phyloP scores from a whole-genome alignment of 1,140 invertebrate species.

The Brachionus plicatilis region DNA sequence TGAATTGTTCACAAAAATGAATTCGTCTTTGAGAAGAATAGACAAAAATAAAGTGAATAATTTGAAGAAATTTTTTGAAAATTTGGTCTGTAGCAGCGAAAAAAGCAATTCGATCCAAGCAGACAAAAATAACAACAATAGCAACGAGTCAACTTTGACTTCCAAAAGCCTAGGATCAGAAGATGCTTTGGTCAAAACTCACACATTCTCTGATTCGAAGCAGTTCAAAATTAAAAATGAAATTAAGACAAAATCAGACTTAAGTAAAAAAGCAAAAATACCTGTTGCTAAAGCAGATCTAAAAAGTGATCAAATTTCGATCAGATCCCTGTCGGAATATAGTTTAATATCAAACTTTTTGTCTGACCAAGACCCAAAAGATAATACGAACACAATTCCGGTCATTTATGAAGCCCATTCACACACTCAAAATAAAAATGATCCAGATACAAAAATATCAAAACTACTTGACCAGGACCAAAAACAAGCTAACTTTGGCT shows the following conservation, averaged over 20 bases:
- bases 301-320: background rate
- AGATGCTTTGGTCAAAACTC: background rate
- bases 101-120: background rate
- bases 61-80: constrained; percentile 32
- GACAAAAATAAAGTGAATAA: constrained; percentile 10
- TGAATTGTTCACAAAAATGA: background rate
- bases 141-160: background rate
- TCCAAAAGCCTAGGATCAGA: background rate
- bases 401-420: background rate
- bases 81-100: background rate
- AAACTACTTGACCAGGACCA: background rate
- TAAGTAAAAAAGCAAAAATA: too few species aligned
- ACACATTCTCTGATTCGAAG: background rate
- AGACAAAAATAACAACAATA: background rate
- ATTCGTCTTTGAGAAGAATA: constrained; percentile 5
- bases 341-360: background rate
- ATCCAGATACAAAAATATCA: background rate
- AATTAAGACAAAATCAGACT: background rate
- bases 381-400: background rate
- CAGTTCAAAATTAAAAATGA: background rate
- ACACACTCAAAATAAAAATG: background rate
- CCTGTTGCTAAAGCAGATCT: background rate
- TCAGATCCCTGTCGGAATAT: background rate
- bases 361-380: background rate
- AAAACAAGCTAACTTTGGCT: background rate